Evolutionary conservation across 2,888 invertebrate genomes (phyloP).

Genomic region (Epistrophella euchroma): DNA sequence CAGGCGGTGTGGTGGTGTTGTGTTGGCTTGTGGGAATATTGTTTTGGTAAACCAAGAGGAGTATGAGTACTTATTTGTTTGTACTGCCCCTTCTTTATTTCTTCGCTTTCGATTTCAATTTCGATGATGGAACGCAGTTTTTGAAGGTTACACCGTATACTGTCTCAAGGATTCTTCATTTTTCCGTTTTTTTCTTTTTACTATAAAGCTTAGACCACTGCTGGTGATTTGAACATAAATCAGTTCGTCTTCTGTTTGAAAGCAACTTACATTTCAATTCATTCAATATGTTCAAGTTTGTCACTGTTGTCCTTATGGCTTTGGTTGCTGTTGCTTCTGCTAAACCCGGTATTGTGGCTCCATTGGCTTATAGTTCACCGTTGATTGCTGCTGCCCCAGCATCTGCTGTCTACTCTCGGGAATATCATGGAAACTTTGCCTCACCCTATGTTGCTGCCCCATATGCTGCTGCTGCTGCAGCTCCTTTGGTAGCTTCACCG

Average conservation of each 20-base stretch:
- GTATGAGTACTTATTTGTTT: constrained; percentile 1
- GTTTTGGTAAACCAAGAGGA: constrained; percentile 13
- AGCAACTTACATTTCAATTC: constrained; percentile 60
- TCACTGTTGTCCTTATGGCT: constrained; percentile 80
- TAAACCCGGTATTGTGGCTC: constrained; percentile 81
- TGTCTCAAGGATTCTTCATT: constrained; percentile 53
- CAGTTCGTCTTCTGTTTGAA: constrained; percentile 68
- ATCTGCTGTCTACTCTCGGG: constrained; percentile 85
- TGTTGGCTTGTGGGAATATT: constrained; percentile 28
- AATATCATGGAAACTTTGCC: constrained; percentile 85
- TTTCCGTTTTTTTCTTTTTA: constrained; percentile 20
- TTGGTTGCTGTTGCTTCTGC: constrained; percentile 80
- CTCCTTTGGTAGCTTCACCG: constrained; percentile 79
- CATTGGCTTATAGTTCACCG: constrained; percentile 83
- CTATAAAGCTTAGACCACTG: constrained; percentile 52
- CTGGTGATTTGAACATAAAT: constrained; percentile 43
- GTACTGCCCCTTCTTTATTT: constrained; percentile 14
- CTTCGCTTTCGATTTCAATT: constrained; percentile 63
- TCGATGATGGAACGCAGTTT: constrained; percentile 44
- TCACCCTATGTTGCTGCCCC: constrained; percentile 81
- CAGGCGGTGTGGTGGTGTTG: constrained; percentile 12
- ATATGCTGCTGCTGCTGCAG: constrained; percentile 76
- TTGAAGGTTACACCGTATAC: constrained; percentile 39
- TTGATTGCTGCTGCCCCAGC: constrained; percentile 83
- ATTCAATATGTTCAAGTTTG: constrained; percentile 73